Conservation (phyloP, 2,113 vertebrate genomes). For the Ploceus nigricollis region DNA sequence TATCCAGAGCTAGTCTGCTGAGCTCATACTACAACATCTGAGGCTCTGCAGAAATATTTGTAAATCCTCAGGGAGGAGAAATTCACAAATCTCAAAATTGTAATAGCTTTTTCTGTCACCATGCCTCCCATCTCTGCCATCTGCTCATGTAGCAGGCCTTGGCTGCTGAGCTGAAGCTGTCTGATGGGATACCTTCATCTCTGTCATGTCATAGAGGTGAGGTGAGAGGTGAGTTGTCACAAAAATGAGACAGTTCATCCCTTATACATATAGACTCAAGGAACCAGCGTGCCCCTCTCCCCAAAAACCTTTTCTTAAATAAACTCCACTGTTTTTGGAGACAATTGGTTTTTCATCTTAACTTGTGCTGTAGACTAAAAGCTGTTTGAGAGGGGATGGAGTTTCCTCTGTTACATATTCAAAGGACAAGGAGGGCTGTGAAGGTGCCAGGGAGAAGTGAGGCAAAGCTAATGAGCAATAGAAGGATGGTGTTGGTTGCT, state of each 20-base stretch:
- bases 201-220: not conserved
- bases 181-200: not conserved
- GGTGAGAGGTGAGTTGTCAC: not conserved
- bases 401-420: fast-evolving
- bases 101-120: not conserved
- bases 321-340: not conserved
- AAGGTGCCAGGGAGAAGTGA: not conserved
- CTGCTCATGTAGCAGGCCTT: not conserved
- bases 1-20: not conserved
- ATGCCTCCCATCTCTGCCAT: not conserved
- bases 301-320: not conserved
- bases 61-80: not conserved
- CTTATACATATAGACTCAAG: not conserved
- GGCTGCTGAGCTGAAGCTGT: not conserved
- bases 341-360: not conserved
- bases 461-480: not conserved
- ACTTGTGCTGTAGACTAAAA: not conserved
- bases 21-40: not conserved
- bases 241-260: not conserved
- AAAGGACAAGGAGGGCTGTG: not conserved
- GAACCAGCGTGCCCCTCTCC: not conserved
- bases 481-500: not conserved
- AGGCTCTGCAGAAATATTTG: not conserved
- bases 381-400: not conserved
- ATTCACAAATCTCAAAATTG: not conserved